Evolutionary conservation across 2,797 vertebrate genomes (phyloP).

Genomic region (Enoplosus armatus): DNA sequence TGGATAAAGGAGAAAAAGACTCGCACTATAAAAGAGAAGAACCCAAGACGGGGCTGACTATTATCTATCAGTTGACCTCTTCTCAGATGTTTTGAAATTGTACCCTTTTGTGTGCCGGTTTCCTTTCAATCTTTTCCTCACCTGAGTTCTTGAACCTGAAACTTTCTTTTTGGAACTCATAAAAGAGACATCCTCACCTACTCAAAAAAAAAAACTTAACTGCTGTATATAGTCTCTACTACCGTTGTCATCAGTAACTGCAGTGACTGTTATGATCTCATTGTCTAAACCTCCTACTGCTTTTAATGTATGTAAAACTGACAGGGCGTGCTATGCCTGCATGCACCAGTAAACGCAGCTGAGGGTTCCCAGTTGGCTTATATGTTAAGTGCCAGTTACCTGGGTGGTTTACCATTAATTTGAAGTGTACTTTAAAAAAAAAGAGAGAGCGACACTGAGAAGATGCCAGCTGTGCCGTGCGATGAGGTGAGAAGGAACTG

Average conservation of each 20-base stretch:
- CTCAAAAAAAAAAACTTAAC: not conserved
- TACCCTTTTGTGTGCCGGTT: not conserved
- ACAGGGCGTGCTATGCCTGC: conserved; percentile 43
- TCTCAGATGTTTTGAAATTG: conserved; percentile 10
- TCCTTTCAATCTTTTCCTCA: not conserved
- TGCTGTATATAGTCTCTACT: not conserved
- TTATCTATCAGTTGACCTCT: not conserved
- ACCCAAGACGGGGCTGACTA: not conserved
- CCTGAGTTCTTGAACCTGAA: conserved; percentile 9
- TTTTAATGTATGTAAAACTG: conserved; percentile 45
- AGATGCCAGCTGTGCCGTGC: conserved; percentile 47
- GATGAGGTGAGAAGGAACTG: conserved; percentile 24
- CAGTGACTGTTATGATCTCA: conserved; percentile 36
- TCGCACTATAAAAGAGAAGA: not conserved
- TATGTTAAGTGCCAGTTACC: conserved; percentile 59
- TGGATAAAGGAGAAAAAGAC: conserved; percentile 8
- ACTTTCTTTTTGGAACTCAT: not conserved
- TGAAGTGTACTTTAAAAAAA: conserved; percentile 39
- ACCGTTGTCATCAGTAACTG: not conserved
- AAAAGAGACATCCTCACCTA: not conserved
- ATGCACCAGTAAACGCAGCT: conserved; percentile 55
- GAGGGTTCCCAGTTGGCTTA: conserved; percentile 40
- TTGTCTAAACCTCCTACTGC: conserved; percentile 19
- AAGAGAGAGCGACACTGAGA: not conserved
- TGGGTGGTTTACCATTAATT: conserved; percentile 53